phyloP scores from a whole-genome alignment of 23 tunicate species.

The Clavelina lepadiformis region DNA sequence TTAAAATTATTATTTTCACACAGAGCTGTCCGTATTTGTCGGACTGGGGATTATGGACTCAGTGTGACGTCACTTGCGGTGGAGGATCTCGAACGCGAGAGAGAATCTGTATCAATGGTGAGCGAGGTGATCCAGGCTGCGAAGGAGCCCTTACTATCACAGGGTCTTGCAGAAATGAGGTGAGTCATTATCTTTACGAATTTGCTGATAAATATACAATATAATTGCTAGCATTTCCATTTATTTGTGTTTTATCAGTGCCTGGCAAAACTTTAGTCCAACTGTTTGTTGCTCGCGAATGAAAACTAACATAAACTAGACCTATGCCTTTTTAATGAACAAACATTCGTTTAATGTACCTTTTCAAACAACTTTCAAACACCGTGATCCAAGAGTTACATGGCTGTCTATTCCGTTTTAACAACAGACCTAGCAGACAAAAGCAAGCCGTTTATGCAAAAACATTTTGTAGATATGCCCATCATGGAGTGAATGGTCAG shows the following conservation, averaged over 20 bases:
- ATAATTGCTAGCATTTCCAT: too few relatives aligned
- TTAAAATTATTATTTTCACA: constrained; percentile 1
- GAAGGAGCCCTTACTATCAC: constrained; percentile 8
- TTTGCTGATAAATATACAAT: too few relatives aligned
- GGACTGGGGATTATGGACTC: constrained; percentile 41
- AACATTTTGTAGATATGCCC: too few relatives aligned
- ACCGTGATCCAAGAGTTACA: too few relatives aligned
- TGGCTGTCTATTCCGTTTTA: too few relatives aligned
- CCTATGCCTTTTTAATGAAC: background rate
- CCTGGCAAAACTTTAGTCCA: background rate
- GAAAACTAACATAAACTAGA: background rate
- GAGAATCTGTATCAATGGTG: constrained; percentile 35
- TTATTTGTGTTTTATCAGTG: too few relatives aligned
- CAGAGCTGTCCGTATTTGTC: constrained; percentile 65
- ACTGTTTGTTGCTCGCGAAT: background rate
- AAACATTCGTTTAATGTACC: background rate
- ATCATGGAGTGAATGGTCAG: constrained; percentile 41
- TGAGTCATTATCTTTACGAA: constrained; percentile 7
- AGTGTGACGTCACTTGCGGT: constrained; percentile 47
- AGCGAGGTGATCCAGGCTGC: constrained; percentile 36
- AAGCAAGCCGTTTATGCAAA: too few relatives aligned
- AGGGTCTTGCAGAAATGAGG: constrained; percentile 19
- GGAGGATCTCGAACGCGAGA: constrained; percentile 22
- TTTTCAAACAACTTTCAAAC: too few relatives aligned
- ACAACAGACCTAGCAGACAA: too few relatives aligned